These are phyloP conservation scores for Lichenostomus cassidix DNA, from an alignment of 2,113 vertebrate species.

Conservation along the genomic window DNA sequence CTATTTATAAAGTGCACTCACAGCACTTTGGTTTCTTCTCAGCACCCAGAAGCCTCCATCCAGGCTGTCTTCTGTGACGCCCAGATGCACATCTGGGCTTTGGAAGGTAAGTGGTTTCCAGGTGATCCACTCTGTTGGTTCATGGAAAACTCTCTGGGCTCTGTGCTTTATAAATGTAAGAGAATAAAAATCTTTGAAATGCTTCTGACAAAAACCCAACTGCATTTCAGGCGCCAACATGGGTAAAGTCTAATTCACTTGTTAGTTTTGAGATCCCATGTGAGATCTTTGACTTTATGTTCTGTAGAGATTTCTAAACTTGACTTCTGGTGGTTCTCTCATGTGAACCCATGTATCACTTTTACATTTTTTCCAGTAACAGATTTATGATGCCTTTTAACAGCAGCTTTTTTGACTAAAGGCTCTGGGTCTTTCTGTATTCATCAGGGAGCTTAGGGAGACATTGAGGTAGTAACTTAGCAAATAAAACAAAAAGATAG, in stretches of 20 bases:
- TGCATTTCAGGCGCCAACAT: neutral
- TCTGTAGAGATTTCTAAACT: neutral
- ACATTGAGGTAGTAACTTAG: neutral
- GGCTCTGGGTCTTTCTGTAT: neutral
- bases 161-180: neutral
- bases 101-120: slow-evolving; percentile 85
- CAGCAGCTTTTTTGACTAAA: neutral
- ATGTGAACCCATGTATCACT: neutral
- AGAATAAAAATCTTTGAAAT: neutral
- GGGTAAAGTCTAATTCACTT: neutral
- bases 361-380: neutral
- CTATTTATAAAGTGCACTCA: neutral
- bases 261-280: neutral
- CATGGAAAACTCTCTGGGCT: neutral
- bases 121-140: neutral
- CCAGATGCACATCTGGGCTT: slow-evolving; percentile 96
- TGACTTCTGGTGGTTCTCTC: neutral
- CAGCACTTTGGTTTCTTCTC: slow-evolving; percentile 40
- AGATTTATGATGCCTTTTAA: neutral
- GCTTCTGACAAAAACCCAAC: neutral
- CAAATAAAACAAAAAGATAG: neutral
- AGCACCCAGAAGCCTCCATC: slow-evolving; percentile 97
- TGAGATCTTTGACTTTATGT: neutral
- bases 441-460: neutral
- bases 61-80: slow-evolving; percentile 92